Conservation (phyloP, 1,140 invertebrate genomes). For the Ladona fulva region DNA sequence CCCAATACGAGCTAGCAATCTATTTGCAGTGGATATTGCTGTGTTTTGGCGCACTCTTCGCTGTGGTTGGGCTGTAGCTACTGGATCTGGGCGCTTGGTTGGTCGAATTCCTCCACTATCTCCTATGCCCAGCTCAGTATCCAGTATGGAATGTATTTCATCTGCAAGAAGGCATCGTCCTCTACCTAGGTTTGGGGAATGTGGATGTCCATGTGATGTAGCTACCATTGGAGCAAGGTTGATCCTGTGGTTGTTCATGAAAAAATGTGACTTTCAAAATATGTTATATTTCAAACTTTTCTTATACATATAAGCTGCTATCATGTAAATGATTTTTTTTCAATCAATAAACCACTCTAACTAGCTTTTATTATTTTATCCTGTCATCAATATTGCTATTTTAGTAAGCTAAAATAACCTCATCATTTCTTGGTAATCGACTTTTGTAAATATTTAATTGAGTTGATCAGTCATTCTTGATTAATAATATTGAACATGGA, state of each 20-base stretch:
- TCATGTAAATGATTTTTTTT: no score
- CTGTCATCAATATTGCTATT: no score
- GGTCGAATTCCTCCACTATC: not conserved
- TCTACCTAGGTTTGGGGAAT: not conserved
- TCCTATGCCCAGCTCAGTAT: not conserved
- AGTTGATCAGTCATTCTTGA: no score
- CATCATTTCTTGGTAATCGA: no score
- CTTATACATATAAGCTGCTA: no score
- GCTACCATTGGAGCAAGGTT: not conserved
- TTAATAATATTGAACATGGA: no score
- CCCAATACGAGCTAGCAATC: not conserved
- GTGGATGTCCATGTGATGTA: not conserved
- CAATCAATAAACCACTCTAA: no score
- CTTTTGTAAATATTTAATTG: no score
- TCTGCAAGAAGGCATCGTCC: not conserved
- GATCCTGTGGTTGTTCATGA: not conserved
- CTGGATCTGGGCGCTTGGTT: not conserved
- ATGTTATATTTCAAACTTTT: no score
- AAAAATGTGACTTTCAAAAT: no score
- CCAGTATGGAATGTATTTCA: not conserved
- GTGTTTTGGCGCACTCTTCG: not conserved
- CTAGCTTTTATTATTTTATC: no score
- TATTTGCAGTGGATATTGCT: not conserved
- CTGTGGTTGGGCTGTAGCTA: not conserved
- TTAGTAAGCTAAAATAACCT: no score